Percentiles rank a stretch among this genome's conserved stretches.
These are phyloP conservation scores for Myzus persicae DNA, from an alignment of 1,140 invertebrate species.

Conservation along the genomic window DNA sequence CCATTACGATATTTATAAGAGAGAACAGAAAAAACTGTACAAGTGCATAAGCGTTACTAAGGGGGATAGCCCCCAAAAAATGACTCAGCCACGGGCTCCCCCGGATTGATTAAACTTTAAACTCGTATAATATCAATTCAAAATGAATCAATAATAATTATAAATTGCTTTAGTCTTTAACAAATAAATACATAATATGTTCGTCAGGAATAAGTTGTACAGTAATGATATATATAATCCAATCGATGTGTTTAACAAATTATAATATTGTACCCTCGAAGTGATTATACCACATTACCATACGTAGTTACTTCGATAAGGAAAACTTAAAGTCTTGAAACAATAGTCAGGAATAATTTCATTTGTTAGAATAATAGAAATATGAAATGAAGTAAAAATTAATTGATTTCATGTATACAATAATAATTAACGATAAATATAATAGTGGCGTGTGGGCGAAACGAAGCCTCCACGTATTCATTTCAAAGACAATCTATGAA, in stretches of 20 bases:
- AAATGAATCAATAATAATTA: background rate
- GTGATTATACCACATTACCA: too few species aligned
- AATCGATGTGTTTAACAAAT: background rate
- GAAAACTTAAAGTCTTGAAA: too few species aligned
- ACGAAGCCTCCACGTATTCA: background rate
- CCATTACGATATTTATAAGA: background rate
- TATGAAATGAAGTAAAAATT: background rate
- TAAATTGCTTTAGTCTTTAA: background rate
- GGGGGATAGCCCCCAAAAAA: background rate
- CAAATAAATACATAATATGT: background rate
- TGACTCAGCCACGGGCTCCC: background rate
- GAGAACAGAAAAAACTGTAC: background rate
- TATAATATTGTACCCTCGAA: background rate
- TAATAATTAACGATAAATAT: background rate
- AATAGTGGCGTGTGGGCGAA: rapidly evolving
- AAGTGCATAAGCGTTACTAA: background rate
- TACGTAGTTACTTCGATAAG: background rate
- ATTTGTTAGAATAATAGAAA: background rate
- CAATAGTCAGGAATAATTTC: background rate
- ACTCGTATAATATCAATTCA: background rate
- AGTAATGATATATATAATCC: background rate
- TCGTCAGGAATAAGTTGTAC: background rate
- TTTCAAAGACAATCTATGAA: background rate
- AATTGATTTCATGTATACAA: background rate
- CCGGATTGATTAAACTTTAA: background rate